A percentile compares a stretch with the other conserved stretches of the same genome.
Conservation (phyloP, 2,888 invertebrate species). For the Callyntrura guangdongensis region DNA sequence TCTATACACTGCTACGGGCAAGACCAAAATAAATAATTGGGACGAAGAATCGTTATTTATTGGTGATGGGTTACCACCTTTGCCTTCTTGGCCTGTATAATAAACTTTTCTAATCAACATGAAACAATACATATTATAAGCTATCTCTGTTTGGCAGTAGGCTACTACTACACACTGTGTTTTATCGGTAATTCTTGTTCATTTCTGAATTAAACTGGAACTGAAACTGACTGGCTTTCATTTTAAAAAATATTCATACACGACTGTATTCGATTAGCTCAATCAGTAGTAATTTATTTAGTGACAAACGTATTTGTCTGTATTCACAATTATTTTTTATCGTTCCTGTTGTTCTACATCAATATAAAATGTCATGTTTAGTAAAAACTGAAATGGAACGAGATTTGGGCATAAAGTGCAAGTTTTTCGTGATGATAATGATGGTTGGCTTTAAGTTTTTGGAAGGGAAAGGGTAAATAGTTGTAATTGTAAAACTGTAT, state of each 20-base stretch:
- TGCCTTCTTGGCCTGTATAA: constrained; percentile 82
- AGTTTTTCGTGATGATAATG: not conserved
- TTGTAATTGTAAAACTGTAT: constrained; percentile 49
- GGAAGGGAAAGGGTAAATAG: constrained; percentile 71
- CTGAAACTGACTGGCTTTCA: too few relatives aligned
- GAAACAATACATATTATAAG: constrained; percentile 1
- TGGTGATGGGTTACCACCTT: constrained; percentile 82
- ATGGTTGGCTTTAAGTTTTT: constrained; percentile 66
- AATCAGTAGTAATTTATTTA: constrained; percentile 40
- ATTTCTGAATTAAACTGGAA: not conserved
- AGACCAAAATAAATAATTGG: constrained; percentile 76
- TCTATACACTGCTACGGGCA: constrained; percentile 75
- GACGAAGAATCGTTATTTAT: constrained; percentile 82
- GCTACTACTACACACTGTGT: too few relatives aligned
- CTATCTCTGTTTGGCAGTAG: constrained; percentile 16
- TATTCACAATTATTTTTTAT: too few relatives aligned
- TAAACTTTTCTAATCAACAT: constrained; percentile 32
- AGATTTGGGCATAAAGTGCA: constrained; percentile 15
- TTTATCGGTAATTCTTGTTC: not conserved
- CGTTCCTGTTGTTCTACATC: not conserved
- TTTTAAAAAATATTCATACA: not conserved
- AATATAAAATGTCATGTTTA: constrained; percentile 22
- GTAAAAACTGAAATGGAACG: not conserved
- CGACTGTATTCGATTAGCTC: constrained; percentile 41
- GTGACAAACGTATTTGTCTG: not conserved